Evolutionary conservation across 2,113 vertebrate genomes (phyloP).

Genomic region (Prolemur simus): DNA sequence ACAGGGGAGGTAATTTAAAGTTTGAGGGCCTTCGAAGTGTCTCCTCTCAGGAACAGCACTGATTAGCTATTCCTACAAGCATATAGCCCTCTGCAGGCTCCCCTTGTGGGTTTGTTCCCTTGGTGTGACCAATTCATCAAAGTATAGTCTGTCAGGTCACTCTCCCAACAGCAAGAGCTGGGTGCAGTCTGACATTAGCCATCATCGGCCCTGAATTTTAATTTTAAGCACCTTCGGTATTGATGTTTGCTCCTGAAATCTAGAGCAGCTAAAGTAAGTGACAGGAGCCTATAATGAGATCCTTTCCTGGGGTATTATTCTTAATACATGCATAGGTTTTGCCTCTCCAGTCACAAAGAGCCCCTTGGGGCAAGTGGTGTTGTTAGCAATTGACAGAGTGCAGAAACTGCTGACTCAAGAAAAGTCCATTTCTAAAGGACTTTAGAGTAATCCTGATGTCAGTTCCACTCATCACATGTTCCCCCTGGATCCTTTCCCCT

Average conservation of each 20-base stretch:
- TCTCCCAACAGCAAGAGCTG: not conserved
- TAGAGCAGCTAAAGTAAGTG: slow-evolving; percentile 34
- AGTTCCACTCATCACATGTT: not conserved
- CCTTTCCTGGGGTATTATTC: not conserved
- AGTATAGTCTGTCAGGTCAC: not conserved
- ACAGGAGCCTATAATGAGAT: slow-evolving; percentile 20
- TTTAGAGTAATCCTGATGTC: not conserved
- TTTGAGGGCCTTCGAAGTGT: not conserved
- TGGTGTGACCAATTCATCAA: slow-evolving; percentile 38
- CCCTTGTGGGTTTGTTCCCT: not conserved
- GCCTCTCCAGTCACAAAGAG: not conserved
- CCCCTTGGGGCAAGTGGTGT: not conserved
- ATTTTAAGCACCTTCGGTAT: slow-evolving; percentile 24
- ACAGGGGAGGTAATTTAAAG: slow-evolving; percentile 20
- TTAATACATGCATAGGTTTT: slow-evolving; percentile 31
- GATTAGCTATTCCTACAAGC: slow-evolving; percentile 1
- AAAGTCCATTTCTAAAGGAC: not conserved
- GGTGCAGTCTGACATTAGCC: slow-evolving; percentile 10
- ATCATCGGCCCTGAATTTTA: slow-evolving; percentile 44
- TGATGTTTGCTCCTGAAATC: slow-evolving; percentile 36
- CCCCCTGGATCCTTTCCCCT: not conserved
- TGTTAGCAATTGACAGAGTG: not conserved
- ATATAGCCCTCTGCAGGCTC: not conserved
- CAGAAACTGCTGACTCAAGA: not conserved
- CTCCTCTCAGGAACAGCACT: not conserved